Conservation (phyloP, 1,140 invertebrate genomes). For the Macrosteles quadrilineatus region DNA sequence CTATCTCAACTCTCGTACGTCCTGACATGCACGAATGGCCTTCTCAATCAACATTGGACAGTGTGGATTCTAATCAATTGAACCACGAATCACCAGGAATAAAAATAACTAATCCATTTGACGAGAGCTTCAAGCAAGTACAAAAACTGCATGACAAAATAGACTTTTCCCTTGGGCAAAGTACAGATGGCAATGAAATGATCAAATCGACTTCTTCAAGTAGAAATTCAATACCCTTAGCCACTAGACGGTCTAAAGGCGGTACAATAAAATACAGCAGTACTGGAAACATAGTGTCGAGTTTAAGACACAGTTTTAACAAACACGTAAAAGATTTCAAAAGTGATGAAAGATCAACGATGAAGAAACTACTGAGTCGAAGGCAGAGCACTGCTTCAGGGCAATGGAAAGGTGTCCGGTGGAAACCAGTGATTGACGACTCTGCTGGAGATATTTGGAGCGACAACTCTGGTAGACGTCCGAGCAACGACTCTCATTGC, state of each 20-base stretch:
- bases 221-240: constrained; percentile 5
- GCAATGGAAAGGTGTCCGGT: constrained; percentile 39
- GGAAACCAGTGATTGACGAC: constrained; percentile 36
- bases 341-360: background rate
- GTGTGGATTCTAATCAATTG: background rate
- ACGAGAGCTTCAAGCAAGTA: background rate
- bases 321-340: constrained; percentile 5
- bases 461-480: constrained; percentile 23
- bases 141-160: background rate
- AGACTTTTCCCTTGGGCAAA: background rate
- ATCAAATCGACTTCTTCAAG: background rate
- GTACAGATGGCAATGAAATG: background rate
- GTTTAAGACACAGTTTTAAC: constrained; percentile 10
- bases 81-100: constrained; percentile 3
- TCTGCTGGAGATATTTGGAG: constrained; percentile 28
- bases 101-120: constrained; percentile 16
- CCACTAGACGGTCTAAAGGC: background rate
- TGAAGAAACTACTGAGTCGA: constrained; percentile 1
- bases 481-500: background rate
- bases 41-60: constrained; percentile 6
- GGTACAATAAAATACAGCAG: constrained; percentile 1
- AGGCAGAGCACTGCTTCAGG: constrained; percentile 35
- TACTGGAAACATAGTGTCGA: background rate
- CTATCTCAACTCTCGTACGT: background rate
- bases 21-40: constrained; percentile 1